Evolutionary conservation across 2,113 vertebrate species (phyloP).

Genomic region (Centropus bengalensis): DNA sequence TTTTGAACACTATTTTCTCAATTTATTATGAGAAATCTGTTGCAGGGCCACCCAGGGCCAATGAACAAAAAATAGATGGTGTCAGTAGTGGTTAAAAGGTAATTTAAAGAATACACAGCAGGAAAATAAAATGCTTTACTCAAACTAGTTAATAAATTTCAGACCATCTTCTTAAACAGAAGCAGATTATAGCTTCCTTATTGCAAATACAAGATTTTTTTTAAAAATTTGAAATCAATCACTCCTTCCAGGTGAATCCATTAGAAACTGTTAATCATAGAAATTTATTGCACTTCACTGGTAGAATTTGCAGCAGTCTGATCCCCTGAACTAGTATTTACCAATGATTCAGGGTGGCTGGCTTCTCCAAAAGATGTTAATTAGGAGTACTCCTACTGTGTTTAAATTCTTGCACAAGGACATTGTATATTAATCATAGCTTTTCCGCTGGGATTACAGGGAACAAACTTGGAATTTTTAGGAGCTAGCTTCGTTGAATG

Average conservation of each 20-base stretch:
- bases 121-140: background rate
- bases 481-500: background rate
- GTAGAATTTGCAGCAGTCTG: background rate
- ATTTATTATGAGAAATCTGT: background rate
- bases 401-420: background rate
- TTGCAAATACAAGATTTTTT: background rate
- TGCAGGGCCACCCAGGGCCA: background rate
- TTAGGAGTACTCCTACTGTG: background rate
- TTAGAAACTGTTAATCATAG: background rate
- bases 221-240: background rate
- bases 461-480: background rate
- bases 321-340: background rate
- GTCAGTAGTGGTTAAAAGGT: background rate
- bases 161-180: background rate
- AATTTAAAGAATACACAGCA: background rate
- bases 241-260: background rate
- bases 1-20: background rate
- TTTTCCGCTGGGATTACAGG: background rate
- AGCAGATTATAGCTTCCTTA: background rate
- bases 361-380: background rate
- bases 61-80: background rate
- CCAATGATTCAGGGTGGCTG: conserved; percentile 8
- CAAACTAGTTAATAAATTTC: background rate
- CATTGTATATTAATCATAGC: background rate
- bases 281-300: background rate